Evolutionary conservation across 2,888 invertebrate genomes (phyloP).

Genomic region (Ganaspis brasiliensis): DNA sequence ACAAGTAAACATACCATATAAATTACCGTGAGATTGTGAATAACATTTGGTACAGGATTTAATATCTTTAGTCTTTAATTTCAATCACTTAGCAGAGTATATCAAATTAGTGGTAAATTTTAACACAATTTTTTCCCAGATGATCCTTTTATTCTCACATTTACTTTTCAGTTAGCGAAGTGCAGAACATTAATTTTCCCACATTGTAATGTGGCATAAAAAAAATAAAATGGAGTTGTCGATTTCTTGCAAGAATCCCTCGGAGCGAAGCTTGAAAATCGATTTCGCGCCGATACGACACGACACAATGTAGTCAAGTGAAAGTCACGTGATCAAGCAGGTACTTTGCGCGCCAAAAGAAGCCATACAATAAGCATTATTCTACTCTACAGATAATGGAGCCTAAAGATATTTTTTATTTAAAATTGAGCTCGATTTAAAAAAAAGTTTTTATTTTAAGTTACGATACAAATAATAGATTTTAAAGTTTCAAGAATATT

Average conservation of each 20-base stretch:
- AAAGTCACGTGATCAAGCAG: slow-evolving; percentile 42
- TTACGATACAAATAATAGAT: too few relatives aligned
- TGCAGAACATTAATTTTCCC: neutral
- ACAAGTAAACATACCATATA: too few relatives aligned
- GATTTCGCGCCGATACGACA: slow-evolving; percentile 35
- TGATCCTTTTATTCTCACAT: neutral
- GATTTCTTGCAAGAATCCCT: slow-evolving; percentile 14
- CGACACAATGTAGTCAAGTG: slow-evolving; percentile 8
- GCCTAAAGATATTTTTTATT: too few relatives aligned
- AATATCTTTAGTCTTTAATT: too few relatives aligned
- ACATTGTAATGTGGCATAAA: slow-evolving; percentile 11
- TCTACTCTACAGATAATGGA: neutral
- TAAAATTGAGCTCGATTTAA: too few relatives aligned
- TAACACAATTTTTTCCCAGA: neutral
- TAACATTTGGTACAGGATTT: too few relatives aligned
- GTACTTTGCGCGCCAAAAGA: slow-evolving; percentile 23
- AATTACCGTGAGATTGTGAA: too few relatives aligned
- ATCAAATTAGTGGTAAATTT: too few relatives aligned
- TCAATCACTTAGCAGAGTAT: too few relatives aligned
- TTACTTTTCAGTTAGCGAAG: neutral
- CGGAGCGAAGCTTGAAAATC: slow-evolving; percentile 34
- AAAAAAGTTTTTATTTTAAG: too few relatives aligned
- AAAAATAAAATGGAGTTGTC: neutral
- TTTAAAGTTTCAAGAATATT: too few relatives aligned
- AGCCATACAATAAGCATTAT: neutral